A percentile compares a stretch with the other conserved stretches of the same genome.
phyloP scores from a whole-genome alignment of 1,140 invertebrate genomes.

The Asobara japonica region DNA sequence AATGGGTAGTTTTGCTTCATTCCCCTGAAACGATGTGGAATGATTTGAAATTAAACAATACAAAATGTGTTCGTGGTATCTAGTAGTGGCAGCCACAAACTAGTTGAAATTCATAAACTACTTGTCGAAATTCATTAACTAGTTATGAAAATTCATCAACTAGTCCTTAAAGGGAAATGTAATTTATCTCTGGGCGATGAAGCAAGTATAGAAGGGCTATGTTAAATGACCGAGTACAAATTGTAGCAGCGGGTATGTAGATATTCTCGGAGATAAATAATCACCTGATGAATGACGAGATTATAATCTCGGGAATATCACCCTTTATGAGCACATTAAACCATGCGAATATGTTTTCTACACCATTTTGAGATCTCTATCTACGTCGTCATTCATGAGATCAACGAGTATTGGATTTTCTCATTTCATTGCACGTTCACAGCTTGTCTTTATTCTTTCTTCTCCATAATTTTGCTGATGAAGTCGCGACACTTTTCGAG shows the following conservation, averaged over 20 bases:
- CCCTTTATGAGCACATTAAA: slow-evolving; percentile 11
- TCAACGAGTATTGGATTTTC: background rate
- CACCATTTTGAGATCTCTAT: slow-evolving; percentile 6
- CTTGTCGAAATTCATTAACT: too few species aligned
- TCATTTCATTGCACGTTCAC: background rate
- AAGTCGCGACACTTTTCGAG: slow-evolving; percentile 7
- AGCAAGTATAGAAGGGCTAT: background rate
- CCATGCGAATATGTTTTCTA: background rate
- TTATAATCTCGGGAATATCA: slow-evolving; percentile 23
- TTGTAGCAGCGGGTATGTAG: slow-evolving; percentile 3
- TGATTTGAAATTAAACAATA: too few species aligned
- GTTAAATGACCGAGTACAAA: background rate
- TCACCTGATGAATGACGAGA: slow-evolving; percentile 33
- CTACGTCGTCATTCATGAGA: background rate
- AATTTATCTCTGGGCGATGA: slow-evolving; percentile 4
- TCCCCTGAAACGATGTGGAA: too few species aligned
- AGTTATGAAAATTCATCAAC: too few species aligned
- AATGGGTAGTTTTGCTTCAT: too few species aligned
- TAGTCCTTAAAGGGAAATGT: slow-evolving; percentile 29
- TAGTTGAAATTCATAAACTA: too few species aligned
- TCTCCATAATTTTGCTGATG: background rate
- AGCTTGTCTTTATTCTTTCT: background rate
- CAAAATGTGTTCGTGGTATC: too few species aligned
- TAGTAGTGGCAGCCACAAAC: too few species aligned
- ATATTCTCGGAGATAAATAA: slow-evolving; percentile 22